Base-by-base conservation (phyloP, 2,888 invertebrate species). In the Metacarcinus magister region DNA sequence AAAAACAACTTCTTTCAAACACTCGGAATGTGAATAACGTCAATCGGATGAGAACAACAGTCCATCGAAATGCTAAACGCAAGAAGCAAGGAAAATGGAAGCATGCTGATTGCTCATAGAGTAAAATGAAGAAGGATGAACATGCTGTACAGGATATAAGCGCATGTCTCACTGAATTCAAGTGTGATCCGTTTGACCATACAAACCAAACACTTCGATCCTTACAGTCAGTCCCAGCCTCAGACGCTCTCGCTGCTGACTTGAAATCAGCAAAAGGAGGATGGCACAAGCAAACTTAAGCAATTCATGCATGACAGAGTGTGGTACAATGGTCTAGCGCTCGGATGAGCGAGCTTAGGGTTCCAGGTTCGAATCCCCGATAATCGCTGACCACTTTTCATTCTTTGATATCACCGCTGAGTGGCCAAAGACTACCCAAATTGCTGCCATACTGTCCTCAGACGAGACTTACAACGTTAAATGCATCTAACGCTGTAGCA, bases 51-150 rank as follows among this genome's bases (percentile, higher is more conserved):
- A 48, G 93, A 54, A 48, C n/a, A 32, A 13, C 46, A 23, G 93
- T 93, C 54, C 93, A 93, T 93, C 94, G 43, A 13, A 75, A 94
- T 94, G 94, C 94, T 44, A 94, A 94, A 54, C 94, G 44, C 94
- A 94, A 67, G 46, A 92, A 46, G 19, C 44, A 92, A n/a, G 16
- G 46, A 2, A 48, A 92, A 46, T 23, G 44, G 46, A 32, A 89
- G 28, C 89, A 89, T 89, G 39, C 0, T 43, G 89, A 89, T 89
- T 89, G 39, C 39, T 13, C 89, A 43, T 16, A 3, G 32, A 89
- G 39, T 89, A 92, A 92, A 92, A 46, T 92, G 1, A 92, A 46
- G 92, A 92, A 46, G 48, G 92, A 92, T 46, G 92, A 92, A 92
- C 32, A 46, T 1, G 48, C n/a, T 89, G 43, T 67, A 23, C 67